Base-by-base conservation (phyloP, 2,113 vertebrate species). In the Tichodroma muraria region DNA sequence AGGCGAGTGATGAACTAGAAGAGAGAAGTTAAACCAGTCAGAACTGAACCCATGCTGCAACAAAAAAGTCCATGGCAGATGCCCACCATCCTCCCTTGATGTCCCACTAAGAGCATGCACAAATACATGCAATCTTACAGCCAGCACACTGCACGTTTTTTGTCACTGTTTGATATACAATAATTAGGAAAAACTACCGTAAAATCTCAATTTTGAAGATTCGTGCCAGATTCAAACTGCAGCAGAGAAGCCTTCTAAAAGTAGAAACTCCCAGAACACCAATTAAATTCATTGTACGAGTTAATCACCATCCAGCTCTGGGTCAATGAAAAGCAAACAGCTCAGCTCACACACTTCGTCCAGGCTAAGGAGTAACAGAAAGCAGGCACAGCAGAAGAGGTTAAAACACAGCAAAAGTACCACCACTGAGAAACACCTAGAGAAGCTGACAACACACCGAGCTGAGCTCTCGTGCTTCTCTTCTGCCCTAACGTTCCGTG, bases 1-100 rank as follows among this genome's bases (percentile, higher is more conserved):
- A 69, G 97, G 60, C 11, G 88, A 94, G 81, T 93, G 98, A 80
- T 97, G 98, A 79, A 98, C 99, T 99, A 88, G 35, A 97, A 98
- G 64, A 95, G 47, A 95, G 57, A 91, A 64, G 45, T 95, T 91
- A 88, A 95, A 86, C 61, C 35, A 89, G 50, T 88, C 77, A 93
- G 60, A 94, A 76, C 28, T 47, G 59, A 90, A 86, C 30, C 30
- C 35, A 6, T 13, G 21, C 15, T 70, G 44, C 89, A 87, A 68
- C 50, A 90, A 91, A 8, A 6, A 71, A 23, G 72, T 17, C 86
- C 38, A n/a, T 3, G 22, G 37, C 78, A 85, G 76, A 73, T 76
- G 70, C 72, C 59, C 61, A 35, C 64, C 94, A 56, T 79, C 61
- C 59, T 80, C 68, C 35, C 42, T 64, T 0, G 0, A 11, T 1